phyloP scores from a whole-genome alignment of 2,888 invertebrate species.

The Drosophila basisetae region DNA sequence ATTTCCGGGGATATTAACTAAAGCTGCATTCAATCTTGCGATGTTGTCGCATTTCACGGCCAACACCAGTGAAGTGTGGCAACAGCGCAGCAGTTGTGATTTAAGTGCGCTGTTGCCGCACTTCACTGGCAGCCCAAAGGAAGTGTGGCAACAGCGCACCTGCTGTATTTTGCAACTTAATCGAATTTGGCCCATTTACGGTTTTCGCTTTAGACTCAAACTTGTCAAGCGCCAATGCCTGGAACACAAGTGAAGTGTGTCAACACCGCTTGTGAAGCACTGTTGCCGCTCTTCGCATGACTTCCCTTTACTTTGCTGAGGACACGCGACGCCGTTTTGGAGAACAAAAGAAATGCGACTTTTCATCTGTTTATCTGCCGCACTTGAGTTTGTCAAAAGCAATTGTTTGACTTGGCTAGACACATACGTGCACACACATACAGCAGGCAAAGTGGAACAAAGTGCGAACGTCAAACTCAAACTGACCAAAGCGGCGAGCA shows the following conservation, averaged over 20 bases:
- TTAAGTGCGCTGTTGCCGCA: neutral
- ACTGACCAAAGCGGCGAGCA: constrained; percentile 37
- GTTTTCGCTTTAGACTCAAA: neutral
- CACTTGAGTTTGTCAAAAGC: constrained; percentile 73
- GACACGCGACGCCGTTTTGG: constrained; percentile 20
- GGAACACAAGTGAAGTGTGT: neutral
- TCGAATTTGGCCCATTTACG: neutral
- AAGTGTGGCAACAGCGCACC: neutral
- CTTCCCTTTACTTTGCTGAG: neutral
- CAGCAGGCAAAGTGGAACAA: constrained; percentile 45
- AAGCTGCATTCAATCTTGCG: neutral
- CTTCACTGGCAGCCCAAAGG: neutral
- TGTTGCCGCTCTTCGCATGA: constrained; percentile 40
- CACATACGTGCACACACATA: constrained; percentile 25
- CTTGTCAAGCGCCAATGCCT: neutral
- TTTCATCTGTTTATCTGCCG: constrained; percentile 68
- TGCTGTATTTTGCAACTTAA: neutral
- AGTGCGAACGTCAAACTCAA: constrained; percentile 37
- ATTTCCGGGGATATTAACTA: neutral
- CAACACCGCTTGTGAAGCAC: constrained; percentile 4
- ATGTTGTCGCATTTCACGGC: neutral
- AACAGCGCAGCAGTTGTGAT: neutral
- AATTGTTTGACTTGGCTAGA: constrained; percentile 67
- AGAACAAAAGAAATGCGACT: constrained; percentile 37
- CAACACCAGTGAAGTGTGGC: neutral